Evolutionary conservation across 2,113 vertebrate species (phyloP).

Genomic region (Gambusia holbrooki): DNA sequence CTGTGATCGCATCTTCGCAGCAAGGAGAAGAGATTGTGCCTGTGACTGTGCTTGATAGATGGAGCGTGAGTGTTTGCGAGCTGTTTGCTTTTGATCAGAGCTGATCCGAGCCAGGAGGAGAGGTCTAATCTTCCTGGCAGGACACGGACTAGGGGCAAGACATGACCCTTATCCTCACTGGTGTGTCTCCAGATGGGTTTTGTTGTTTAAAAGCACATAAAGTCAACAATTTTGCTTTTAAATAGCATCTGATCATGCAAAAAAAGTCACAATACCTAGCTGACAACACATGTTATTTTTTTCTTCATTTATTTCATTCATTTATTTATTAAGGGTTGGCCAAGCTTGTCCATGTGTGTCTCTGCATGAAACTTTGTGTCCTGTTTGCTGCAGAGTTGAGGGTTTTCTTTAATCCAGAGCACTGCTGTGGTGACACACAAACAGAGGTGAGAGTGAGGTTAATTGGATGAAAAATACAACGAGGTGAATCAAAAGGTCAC

Average conservation of each 20-base stretch:
- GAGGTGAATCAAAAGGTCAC: slow-evolving; percentile 51
- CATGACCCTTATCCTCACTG: slow-evolving; percentile 33
- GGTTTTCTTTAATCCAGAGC: slow-evolving; percentile 61
- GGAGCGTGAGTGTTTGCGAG: slow-evolving; percentile 22
- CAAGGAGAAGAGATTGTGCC: slow-evolving; percentile 16
- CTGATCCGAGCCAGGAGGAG: slow-evolving; percentile 39
- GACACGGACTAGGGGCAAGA: slow-evolving; percentile 26
- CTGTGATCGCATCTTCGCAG: slow-evolving; percentile 38
- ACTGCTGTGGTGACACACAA: slow-evolving; percentile 59
- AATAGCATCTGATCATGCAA: background rate
- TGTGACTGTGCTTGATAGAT: slow-evolving; percentile 13
- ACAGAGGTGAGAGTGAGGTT: slow-evolving; percentile 34
- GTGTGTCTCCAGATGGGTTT: background rate
- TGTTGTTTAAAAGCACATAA: background rate
- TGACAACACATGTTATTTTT: slow-evolving; percentile 16
- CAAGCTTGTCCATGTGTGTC: slow-evolving; percentile 57
- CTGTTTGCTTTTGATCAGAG: slow-evolving; percentile 49
- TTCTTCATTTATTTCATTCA: too few species aligned
- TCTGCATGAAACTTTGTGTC: slow-evolving; percentile 47
- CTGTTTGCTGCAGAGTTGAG: slow-evolving; percentile 70
- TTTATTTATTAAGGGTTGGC: slow-evolving; percentile 24
- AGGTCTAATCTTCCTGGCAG: slow-evolving; percentile 56
- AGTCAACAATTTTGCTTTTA: background rate
- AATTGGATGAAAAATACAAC: slow-evolving; percentile 54
- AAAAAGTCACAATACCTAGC: background rate